Percentiles rank a stretch among this genome's conserved stretches.
phyloP scores from a whole-genome alignment of 2,888 invertebrate species.

The Dicroscelio sp. region DNA sequence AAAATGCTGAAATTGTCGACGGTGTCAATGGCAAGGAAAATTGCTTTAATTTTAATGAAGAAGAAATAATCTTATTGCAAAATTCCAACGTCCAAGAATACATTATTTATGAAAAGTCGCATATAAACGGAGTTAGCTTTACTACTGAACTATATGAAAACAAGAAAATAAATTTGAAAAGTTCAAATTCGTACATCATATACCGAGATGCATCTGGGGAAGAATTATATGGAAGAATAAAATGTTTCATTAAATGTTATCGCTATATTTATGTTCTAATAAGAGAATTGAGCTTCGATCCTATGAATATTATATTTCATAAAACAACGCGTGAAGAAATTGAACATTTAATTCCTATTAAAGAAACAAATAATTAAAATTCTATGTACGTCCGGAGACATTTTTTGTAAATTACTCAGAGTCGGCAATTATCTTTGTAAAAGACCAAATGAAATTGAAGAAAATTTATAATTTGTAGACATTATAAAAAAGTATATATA shows the following conservation, averaged over 20 bases:
- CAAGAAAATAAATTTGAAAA: background rate
- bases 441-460: no score
- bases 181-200: background rate
- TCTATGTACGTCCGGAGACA: no score
- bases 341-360: no score
- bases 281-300: background rate
- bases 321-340: background rate
- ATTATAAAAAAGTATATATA: no score
- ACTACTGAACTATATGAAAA: background rate
- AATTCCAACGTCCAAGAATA: background rate
- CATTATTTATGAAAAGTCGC: background rate
- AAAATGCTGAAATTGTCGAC: background rate
- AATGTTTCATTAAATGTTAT: background rate
- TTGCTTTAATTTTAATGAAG: background rate
- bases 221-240: background rate
- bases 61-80: background rate
- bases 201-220: background rate
- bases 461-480: no score
- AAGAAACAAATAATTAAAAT: no score
- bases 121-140: background rate
- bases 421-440: no score
- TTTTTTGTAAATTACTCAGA: no score
- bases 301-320: background rate
- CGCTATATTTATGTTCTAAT: background rate
- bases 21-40: background rate